These are phyloP conservation scores for Bothrops jararaca DNA, from an alignment of 2,113 vertebrate species.

Conservation along the genomic window DNA sequence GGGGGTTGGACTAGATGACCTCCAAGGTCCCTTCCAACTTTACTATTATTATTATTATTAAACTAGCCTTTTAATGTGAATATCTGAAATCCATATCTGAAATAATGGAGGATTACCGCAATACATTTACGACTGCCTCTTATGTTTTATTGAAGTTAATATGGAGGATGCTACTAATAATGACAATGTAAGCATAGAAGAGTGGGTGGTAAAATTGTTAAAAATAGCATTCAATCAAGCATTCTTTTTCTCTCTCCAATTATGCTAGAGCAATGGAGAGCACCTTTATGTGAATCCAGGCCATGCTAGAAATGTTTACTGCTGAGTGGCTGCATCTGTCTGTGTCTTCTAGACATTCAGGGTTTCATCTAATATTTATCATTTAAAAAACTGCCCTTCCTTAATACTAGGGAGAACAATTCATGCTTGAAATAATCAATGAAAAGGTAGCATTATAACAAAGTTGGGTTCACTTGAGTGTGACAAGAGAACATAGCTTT, in stretches of 20 bases:
- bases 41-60: no score
- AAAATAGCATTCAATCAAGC: background rate
- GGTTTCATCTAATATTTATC: background rate
- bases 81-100: background rate
- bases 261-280: background rate
- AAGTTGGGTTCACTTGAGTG: background rate
- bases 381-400: background rate
- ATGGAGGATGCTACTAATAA: background rate
- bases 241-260: background rate
- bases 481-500: background rate
- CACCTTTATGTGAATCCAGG: background rate
- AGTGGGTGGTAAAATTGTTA: background rate
- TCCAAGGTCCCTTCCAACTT: no score
- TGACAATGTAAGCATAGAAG: background rate
- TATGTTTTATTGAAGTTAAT: background rate
- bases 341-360: accelerated
- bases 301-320: background rate
- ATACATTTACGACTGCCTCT: background rate
- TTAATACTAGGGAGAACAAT: background rate
- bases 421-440: background rate
- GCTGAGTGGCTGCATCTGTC: accelerated
- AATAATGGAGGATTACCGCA: background rate
- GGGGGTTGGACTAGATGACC: no score
- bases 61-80: background rate
- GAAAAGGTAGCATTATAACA: background rate